Base-by-base conservation (phyloP, 2,888 invertebrate genomes). In the Branchellion lobata region DNA sequence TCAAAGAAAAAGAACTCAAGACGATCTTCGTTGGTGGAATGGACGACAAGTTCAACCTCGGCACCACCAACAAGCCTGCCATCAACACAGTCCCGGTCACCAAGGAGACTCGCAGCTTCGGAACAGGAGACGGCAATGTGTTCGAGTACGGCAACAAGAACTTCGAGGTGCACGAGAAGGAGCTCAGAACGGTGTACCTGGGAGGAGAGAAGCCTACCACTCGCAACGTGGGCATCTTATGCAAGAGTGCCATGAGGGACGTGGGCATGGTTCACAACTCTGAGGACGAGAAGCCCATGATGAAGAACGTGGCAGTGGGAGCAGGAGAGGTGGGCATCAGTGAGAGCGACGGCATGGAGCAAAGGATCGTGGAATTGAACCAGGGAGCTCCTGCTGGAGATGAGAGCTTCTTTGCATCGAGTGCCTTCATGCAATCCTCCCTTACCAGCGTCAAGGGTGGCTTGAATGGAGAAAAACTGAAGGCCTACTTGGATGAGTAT, bases 51-150 rank as follows among this genome's bases (percentile, higher is more conserved):
- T 65, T 65, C n/a, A 57, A 53, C 21, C 36, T 77, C 34, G 65
- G 34, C 11, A 61, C 61, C 8, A 53, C 65, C 65, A 29, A 61
- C 61, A 53, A 77, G 24, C 77, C 77, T 1, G 14, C 75, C n/a
- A 27, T 69, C 27, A 5, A 34, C 27, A 24, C 36, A 18, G n/a
- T 21, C 21, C 65, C 34, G 65, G 33, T 74, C 57, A 21, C 80
- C 79, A 53, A 83, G 85, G 76, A 91, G 90, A 80, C 76, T 14
- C 89, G 89, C 76, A 90, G 89, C 73, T 87, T 92, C 61, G 91
- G 90, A 8, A 90, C 91, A 24, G 91, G 92, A 51, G 89, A 90
- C n/a, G 89, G 89, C 73, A 88, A 88, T 69, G 85, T 89, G 0
- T 85, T 86, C 40, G 86, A 80, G 11, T 31, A 78, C 21, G 14